Percentiles rank a stretch among this genome's conserved stretches.
Evolutionary conservation across 1,140 invertebrate species (phyloP).

Genomic region (Drosophila cardini): DNA sequence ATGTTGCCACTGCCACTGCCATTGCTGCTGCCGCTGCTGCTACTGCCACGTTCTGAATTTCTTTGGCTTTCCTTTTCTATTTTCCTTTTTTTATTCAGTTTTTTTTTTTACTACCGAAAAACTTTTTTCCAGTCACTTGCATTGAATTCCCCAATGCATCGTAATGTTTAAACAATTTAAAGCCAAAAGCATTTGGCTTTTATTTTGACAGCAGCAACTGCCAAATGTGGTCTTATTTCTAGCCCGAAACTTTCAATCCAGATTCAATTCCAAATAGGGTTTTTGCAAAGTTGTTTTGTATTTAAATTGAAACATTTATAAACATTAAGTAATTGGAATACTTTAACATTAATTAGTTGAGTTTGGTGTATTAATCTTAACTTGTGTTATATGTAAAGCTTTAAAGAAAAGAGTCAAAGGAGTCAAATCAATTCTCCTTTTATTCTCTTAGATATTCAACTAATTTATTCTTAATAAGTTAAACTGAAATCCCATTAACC

Average conservation of each 20-base stretch:
- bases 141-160: constrained; percentile 83
- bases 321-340: neutral
- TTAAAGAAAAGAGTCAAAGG: too few relatives aligned
- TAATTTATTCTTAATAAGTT: neutral
- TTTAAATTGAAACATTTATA: neutral
- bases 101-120: constrained; percentile 48
- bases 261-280: constrained; percentile 5
- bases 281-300: neutral
- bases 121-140: constrained; percentile 64
- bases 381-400: too few relatives aligned
- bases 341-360: too few relatives aligned
- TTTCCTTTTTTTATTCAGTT: constrained; percentile 31
- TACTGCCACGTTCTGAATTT: constrained; percentile 53
- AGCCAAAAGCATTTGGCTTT: constrained; percentile 64
- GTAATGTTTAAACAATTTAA: constrained; percentile 83
- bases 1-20: constrained; percentile 63
- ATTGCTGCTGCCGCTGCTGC: constrained; percentile 2
- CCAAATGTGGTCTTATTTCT: constrained; percentile 37
- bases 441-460: neutral
- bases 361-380: too few relatives aligned
- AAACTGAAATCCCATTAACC: neutral
- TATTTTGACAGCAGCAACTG: constrained; percentile 73
- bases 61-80: constrained; percentile 57
- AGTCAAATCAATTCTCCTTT: too few relatives aligned
- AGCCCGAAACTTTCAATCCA: neutral